Conservation (phyloP, 2,888 invertebrate genomes). For the Coelinius sp. region DNA sequence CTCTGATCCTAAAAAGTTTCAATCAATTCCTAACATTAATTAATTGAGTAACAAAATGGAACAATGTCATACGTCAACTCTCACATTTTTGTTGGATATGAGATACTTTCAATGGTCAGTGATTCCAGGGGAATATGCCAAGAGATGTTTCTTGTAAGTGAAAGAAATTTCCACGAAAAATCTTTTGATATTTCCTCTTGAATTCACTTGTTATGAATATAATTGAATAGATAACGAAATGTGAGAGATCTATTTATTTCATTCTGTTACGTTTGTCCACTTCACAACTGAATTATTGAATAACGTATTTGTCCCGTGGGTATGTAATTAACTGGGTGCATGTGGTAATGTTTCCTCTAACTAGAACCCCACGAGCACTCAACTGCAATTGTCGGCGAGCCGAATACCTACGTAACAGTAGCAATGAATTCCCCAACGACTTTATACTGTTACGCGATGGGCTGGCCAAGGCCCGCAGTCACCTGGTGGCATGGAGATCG, state of each 20-base stretch:
- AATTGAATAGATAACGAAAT: too few species aligned
- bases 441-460: conserved; percentile 86
- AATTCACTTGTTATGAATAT: too few species aligned
- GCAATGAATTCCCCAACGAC: conserved; percentile 80
- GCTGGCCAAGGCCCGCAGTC: conserved; percentile 84
- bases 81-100: too few species aligned
- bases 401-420: conserved; percentile 77
- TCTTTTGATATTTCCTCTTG: too few species aligned
- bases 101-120: too few species aligned
- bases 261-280: background rate
- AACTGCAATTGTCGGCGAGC: conserved; percentile 80
- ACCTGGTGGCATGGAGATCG: conserved; percentile 88
- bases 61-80: too few species aligned
- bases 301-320: background rate
- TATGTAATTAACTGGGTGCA: background rate
- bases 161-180: background rate
- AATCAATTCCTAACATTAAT: too few species aligned
- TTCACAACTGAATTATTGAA: background rate
- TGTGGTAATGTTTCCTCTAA: conserved; percentile 40
- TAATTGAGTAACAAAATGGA: too few species aligned
- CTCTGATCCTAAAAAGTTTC: too few species aligned
- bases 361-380: conserved; percentile 75
- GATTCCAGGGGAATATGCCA: too few species aligned
- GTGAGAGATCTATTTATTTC: too few species aligned
- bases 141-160: too few species aligned